These are phyloP conservation scores for Hypotaenidia philippensis DNA, from an alignment of 2,797 vertebrate genomes.

Conservation along the genomic window DNA sequence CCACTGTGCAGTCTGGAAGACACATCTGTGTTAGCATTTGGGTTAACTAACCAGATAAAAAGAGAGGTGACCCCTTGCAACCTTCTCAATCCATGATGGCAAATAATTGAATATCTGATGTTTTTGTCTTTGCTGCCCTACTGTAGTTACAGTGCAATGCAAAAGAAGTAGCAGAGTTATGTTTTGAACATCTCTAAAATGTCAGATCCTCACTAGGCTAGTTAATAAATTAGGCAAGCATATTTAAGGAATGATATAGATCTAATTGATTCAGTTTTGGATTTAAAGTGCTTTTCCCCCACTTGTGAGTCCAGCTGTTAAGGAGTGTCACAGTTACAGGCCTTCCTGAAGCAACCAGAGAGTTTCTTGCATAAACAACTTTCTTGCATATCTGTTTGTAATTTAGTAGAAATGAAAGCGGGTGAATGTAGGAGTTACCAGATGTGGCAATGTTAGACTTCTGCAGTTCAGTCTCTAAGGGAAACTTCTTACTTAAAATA, in stretches of 20 bases:
- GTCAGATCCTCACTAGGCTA: not conserved
- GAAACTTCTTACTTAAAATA: not conserved
- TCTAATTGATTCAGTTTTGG: not conserved
- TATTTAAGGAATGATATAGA: not conserved
- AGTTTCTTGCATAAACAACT: not conserved
- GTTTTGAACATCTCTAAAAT: not conserved
- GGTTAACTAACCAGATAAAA: not conserved
- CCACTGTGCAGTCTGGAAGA: not conserved
- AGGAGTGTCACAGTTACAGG: not conserved
- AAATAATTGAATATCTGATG: not conserved
- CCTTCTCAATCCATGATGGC: not conserved
- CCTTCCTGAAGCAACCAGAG: not conserved
- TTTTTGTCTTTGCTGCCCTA: not conserved
- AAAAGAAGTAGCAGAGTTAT: not conserved
- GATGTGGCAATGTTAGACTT: slow-evolving; percentile 1
- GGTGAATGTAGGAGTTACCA: not conserved
- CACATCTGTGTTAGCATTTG: not conserved
- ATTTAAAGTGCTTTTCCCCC: not conserved
- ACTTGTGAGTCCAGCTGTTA: not conserved
- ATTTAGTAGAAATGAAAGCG: not conserved
- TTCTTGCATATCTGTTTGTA: not conserved
- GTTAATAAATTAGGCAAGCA: not conserved
- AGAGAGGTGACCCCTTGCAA: not conserved
- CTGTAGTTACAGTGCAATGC: rapidly evolving
- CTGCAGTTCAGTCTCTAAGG: not conserved